phyloP scores from a whole-genome alignment of 2,888 invertebrate species.

The Melanostoma scalare region DNA sequence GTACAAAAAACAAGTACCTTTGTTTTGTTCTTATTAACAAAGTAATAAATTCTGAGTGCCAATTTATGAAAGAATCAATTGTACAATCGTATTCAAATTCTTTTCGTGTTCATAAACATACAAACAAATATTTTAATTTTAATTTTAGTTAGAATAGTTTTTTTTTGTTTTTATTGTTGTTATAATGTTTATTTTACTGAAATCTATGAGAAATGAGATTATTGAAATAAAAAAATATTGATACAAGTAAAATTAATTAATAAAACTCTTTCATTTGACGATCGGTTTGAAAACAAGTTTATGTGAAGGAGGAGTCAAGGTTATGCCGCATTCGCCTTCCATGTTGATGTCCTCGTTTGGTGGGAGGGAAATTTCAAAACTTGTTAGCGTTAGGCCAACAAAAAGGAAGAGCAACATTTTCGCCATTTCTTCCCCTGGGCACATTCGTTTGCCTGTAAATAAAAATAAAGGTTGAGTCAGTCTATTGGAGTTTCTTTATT shows the following conservation, averaged over 20 bases:
- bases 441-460: constrained; percentile 89
- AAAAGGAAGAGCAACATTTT: constrained; percentile 87
- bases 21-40: constrained; percentile 45
- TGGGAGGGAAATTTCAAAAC: constrained; percentile 83
- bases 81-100: constrained; percentile 58
- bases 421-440: constrained; percentile 92
- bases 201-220: constrained; percentile 24
- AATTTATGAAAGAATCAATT: constrained; percentile 55
- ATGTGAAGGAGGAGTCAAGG: constrained; percentile 86
- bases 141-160: constrained; percentile 35
- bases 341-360: constrained; percentile 83
- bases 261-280: constrained; percentile 48
- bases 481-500: neutral
- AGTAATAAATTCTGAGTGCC: constrained; percentile 65
- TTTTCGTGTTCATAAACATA: constrained; percentile 50
- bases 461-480: neutral
- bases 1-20: constrained; percentile 68
- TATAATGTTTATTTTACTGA: constrained; percentile 59
- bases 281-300: constrained; percentile 78
- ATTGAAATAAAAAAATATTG: constrained; percentile 63
- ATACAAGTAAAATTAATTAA: constrained; percentile 49
- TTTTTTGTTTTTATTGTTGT: constrained; percentile 66
- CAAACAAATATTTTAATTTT: constrained; percentile 6
- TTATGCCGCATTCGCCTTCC: constrained; percentile 89
- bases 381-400: constrained; percentile 85